These are phyloP conservation scores for Lophius piscatorius DNA, from an alignment of 2,113 vertebrate species.

Conservation along the genomic window DNA sequence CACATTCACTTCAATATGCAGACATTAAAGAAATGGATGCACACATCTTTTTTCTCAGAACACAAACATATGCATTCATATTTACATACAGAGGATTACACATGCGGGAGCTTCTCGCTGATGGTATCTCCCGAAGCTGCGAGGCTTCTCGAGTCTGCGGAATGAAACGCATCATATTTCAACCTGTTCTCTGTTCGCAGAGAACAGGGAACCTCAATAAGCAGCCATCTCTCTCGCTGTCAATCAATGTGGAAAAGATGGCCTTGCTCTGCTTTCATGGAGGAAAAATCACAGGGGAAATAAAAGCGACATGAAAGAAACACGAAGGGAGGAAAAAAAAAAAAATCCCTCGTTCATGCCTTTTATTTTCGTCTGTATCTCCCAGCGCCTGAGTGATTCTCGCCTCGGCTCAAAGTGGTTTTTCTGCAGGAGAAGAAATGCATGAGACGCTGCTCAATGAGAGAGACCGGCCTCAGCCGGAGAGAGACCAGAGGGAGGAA, in stretches of 20 bases:
- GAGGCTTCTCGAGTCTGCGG: not conserved
- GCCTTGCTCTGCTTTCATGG: conserved; percentile 31
- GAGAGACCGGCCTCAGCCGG: too few species aligned
- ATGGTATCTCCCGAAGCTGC: not conserved
- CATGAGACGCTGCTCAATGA: too few species aligned
- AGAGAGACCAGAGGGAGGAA: too few species aligned
- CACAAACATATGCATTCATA: not conserved
- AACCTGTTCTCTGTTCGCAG: not conserved
- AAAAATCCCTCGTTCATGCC: conserved; percentile 28
- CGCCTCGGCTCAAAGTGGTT: conserved; percentile 31
- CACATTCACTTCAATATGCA: too few species aligned
- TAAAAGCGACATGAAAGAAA: conserved; percentile 6
- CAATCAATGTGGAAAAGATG: conserved; percentile 44
- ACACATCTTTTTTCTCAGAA: too few species aligned
- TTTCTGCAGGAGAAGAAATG: too few species aligned
- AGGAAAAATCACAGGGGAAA: conserved; percentile 29
- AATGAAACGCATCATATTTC: conserved; percentile 8
- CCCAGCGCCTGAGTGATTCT: not conserved
- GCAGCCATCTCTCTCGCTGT: conserved; percentile 1
- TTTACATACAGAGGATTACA: not conserved
- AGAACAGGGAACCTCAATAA: conserved; percentile 21
- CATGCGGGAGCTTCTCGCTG: not conserved
- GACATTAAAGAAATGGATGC: too few species aligned
- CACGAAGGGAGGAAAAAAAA: not conserved
- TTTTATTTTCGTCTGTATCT: conserved; percentile 31